phyloP scores from a whole-genome alignment of 2,113 vertebrate species.

The Pogona vitticeps region DNA sequence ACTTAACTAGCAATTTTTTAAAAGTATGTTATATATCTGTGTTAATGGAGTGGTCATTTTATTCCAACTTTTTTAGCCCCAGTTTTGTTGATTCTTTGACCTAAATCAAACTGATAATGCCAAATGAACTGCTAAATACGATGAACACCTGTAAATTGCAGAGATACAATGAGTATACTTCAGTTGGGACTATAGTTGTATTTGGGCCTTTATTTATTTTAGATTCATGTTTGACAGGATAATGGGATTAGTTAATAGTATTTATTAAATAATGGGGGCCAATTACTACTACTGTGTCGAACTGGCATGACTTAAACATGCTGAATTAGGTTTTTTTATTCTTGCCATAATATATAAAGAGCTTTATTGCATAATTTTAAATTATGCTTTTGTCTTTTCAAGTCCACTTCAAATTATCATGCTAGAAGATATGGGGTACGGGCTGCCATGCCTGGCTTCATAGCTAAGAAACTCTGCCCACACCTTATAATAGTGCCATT shows the following conservation, averaged over 20 bases:
- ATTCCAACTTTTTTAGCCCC: background rate
- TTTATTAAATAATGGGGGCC: background rate
- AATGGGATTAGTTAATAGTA: background rate
- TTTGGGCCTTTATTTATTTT: too few relatives aligned
- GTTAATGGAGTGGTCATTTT: background rate
- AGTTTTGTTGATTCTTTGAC: background rate
- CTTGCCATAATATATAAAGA: background rate
- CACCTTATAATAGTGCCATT: conserved; percentile 87
- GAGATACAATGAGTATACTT: too few relatives aligned
- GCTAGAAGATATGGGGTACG: conserved; percentile 94
- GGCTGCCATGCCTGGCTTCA: conserved; percentile 98
- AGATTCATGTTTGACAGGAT: background rate
- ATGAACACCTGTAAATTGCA: too few relatives aligned
- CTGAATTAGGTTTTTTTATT: background rate
- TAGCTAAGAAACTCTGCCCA: conserved; percentile 95
- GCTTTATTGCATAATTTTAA: conserved; percentile 41
- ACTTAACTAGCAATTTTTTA: too few relatives aligned
- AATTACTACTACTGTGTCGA: background rate
- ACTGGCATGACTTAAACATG: background rate
- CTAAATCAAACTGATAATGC: too few relatives aligned
- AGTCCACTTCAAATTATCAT: conserved; percentile 97
- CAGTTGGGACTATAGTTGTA: too few relatives aligned
- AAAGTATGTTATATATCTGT: background rate
- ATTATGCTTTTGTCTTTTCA: conserved; percentile 57
- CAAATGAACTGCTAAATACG: too few relatives aligned